Base-by-base conservation (phyloP, 2,113 vertebrate species). In the Ctenomys sociabilis region DNA sequence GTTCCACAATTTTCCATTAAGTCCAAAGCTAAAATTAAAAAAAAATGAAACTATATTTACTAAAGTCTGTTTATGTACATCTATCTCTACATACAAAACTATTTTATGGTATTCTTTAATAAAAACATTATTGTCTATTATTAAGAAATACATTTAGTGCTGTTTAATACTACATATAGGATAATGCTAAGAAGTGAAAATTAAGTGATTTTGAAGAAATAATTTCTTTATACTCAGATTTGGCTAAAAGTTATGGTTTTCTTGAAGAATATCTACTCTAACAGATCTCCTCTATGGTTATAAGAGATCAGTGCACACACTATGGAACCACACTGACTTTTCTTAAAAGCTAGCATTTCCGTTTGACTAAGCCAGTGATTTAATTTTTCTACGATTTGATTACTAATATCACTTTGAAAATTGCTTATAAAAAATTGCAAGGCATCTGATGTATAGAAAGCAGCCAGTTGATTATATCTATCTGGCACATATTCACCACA, bases 211-310 rank as follows among this genome's bases (percentile, higher is more conserved):
- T 91, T 85, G 57, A 88, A 59, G 43, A 93, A 94, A 52, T 88
- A 84, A 68, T 80, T 87, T 93, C 1, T 77, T n/a, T 95, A 80
- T 64, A 61, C 72, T 96, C 2, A 81, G 8, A 90, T 94, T 90
- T 94, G n/a, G 26, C 43, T 82, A 72, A 78, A 28, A 64, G 49
- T 80, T 84, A 22, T 77, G 7, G 14, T 86, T 87, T 87, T 35
- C 28, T 82, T 85, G 40, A 32, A 75, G 73, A 92, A 61, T 32
- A 35, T 35, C 52, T 59, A 70, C 21, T 40, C 24, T 95, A 75
- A 77, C 17, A 91, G 59, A 85, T 88, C 3, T 66, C 40, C 59
- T 88, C 21, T 28, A 35, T 32, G 75, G 1, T 83, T 54, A 37
- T 14, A 35, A 59, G n/a, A 4, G 10, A 35, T 70, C 83, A 88